phyloP scores from a whole-genome alignment of 1,140 invertebrate genomes.

The Bombus confusus region DNA sequence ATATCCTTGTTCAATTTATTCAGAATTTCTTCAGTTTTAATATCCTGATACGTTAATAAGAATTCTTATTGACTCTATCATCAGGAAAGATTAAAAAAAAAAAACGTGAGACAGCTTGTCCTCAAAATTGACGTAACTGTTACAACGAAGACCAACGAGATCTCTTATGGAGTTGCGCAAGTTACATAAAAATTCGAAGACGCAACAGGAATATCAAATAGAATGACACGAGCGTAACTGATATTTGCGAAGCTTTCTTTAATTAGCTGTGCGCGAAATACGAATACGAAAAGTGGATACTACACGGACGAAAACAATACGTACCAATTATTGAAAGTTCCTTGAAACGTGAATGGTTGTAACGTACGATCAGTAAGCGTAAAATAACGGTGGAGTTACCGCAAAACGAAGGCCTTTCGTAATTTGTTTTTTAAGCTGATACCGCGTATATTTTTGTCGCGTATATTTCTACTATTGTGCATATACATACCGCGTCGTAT shows the following conservation, averaged over 20 bases:
- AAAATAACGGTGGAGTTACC: slow-evolving; percentile 37
- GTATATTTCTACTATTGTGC: background rate
- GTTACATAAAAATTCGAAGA: background rate
- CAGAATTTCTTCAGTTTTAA: too few species aligned
- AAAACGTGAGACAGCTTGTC: background rate
- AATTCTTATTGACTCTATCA: background rate
- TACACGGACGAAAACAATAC: background rate
- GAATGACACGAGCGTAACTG: background rate
- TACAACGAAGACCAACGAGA: background rate
- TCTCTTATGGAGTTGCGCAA: background rate
- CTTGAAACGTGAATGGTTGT: slow-evolving; percentile 29
- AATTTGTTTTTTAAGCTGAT: slow-evolving; percentile 21
- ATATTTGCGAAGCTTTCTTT: background rate
- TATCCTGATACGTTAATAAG: background rate
- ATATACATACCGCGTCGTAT: background rate
- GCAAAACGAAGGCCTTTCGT: slow-evolving; percentile 17
- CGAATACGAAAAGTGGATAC: background rate
- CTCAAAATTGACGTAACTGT: background rate
- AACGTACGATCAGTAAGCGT: slow-evolving; percentile 39
- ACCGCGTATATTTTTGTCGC: background rate
- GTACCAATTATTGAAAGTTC: slow-evolving; percentile 23
- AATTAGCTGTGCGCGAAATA: background rate
- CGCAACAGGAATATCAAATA: background rate
- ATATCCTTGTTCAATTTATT: too few species aligned
- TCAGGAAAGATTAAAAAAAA: background rate